Conservation (phyloP, 2,888 invertebrate species). For the Xanthia icteritia region DNA sequence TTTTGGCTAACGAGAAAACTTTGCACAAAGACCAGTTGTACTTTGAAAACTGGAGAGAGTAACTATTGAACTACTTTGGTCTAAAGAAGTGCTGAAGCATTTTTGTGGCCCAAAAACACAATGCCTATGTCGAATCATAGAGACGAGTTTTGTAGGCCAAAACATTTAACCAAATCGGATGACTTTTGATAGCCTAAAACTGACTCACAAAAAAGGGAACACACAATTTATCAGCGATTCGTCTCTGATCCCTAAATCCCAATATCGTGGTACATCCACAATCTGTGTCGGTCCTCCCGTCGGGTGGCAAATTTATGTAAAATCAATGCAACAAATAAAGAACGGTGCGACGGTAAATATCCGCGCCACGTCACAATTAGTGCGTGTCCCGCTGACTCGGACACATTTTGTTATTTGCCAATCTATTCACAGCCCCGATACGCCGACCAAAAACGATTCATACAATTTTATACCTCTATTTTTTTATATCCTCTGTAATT, state of each 20-base stretch:
- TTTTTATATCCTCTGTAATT: constrained; percentile 32
- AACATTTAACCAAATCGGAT: constrained; percentile 22
- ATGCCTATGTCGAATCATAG: not conserved
- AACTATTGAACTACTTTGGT: constrained; percentile 12
- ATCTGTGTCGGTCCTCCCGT: constrained; percentile 62
- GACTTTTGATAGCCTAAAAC: constrained; percentile 44
- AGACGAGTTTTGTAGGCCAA: constrained; percentile 5
- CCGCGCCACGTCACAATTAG: constrained; percentile 78
- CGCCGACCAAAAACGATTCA: constrained; percentile 54
- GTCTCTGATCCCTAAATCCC: constrained; percentile 70
- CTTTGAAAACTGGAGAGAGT: constrained; percentile 27
- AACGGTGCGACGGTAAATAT: constrained; percentile 73
- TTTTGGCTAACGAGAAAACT: constrained; percentile 61
- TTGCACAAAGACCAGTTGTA: constrained; percentile 45
- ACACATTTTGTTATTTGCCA: constrained; percentile 71
- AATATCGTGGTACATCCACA: constrained; percentile 66
- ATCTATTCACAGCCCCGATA: constrained; percentile 61
- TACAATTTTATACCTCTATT: constrained; percentile 41
- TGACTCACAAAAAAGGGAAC: constrained; percentile 58
- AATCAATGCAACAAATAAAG: constrained; percentile 75
- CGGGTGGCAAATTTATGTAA: constrained; percentile 71
- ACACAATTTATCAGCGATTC: constrained; percentile 70
- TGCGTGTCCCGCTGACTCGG: constrained; percentile 69
- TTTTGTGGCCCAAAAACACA: not conserved
- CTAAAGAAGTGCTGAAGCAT: not conserved